phyloP scores from a whole-genome alignment of 1,140 invertebrate genomes.

The Dreissena polymorpha region DNA sequence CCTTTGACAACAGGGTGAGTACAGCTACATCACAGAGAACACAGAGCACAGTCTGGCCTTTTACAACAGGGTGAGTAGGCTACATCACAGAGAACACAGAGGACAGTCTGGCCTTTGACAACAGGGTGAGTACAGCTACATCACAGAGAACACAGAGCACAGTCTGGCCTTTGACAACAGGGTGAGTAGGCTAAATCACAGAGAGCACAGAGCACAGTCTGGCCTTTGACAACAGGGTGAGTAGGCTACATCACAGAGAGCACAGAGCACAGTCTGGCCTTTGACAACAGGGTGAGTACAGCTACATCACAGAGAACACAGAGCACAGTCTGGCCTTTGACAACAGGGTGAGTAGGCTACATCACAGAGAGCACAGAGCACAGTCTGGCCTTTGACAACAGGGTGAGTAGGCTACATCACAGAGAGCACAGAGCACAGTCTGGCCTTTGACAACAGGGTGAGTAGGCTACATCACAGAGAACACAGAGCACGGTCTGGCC shows the following conservation, averaged over 20 bases:
- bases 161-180: constrained; percentile 84
- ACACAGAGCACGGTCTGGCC: constrained; percentile 74
- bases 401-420: constrained; percentile 84
- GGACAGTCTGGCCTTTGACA: constrained; percentile 80
- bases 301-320: constrained; percentile 75
- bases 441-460: constrained; percentile 86
- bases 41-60: constrained; percentile 74
- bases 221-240: constrained; percentile 87
- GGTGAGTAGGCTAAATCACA: constrained; percentile 82
- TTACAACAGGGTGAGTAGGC: constrained; percentile 89
- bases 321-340: constrained; percentile 74
- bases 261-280: constrained; percentile 73
- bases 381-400: constrained; percentile 82
- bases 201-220: constrained; percentile 76
- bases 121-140: constrained; percentile 86
- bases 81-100: constrained; percentile 76
- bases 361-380: constrained; percentile 76
- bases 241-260: constrained; percentile 76
- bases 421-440: constrained; percentile 75
- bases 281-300: constrained; percentile 88
- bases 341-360: constrained; percentile 89
- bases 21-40: constrained; percentile 75
- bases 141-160: constrained; percentile 76
- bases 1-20: constrained; percentile 88
- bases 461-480: constrained; percentile 76